Evolutionary conservation across 23 tunicate genomes (phyloP), one percentile per base, ranked within the genome.

Genomic region (Phallusia fumigata): DNA sequence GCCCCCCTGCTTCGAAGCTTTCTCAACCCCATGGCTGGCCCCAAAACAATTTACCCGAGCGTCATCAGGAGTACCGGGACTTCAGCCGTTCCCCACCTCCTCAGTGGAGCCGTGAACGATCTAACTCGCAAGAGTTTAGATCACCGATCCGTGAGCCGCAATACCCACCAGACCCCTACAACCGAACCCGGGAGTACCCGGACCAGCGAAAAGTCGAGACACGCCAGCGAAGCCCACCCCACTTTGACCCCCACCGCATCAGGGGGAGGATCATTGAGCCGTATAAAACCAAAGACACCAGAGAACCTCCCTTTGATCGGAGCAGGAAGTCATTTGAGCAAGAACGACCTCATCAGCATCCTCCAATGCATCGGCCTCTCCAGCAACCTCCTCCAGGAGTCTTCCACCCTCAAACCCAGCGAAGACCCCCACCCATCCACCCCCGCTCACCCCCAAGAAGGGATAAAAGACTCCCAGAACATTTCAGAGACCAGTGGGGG

Each of bases 311-410:
- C 69, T 22, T 58, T 24, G 28, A 58, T 1, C 69, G 28, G 16
- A 16, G 69, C 69, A 58, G 69, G 69, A 58, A 22, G 13, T 16
- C 26, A 58, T 58, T 21, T 58, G 26, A 24, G 69, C 28, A 24
- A 21, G 69, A 58, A 13, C 69, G 69, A 58, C 26, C 69, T 58
- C 3, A 58, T 58, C 28, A 22, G 16, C 69, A 32, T 74, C 30
- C 40, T 32, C 31, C 74, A 65, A 6, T 12, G 11, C 32, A 65
- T 65, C 74, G 74, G 32, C 74, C 74, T 5, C 74, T 40, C 47
- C 47, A 40, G 10, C 77, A 28, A 53, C 80, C 83, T 36, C 83
- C 36, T 53, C 49, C 34, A 18, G 83, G 36, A 33, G 15, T 18
- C 22, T 3, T 31, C 40, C 45, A 32, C 22, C n/a, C 34, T 52